Percentiles rank a stretch among this genome's conserved stretches.
Conservation (phyloP, 1,140 invertebrate species). For the Rhopalosiphum maidis region DNA sequence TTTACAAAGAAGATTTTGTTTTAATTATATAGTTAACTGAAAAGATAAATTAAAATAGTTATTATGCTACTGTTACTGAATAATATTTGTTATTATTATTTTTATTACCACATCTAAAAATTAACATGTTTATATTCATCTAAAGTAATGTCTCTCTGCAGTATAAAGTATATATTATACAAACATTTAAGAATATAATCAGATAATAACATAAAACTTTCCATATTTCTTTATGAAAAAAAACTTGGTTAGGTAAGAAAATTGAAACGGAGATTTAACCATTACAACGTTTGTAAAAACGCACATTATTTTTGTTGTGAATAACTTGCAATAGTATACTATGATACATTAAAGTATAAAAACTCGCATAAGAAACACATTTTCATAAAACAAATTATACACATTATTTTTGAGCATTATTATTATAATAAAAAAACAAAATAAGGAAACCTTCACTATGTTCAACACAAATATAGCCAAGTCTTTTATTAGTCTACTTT, state of each 20-base stretch:
- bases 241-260: not conserved
- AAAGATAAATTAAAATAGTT: not conserved
- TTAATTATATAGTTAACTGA: not conserved
- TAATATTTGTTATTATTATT: not conserved
- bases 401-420: not conserved
- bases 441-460: not conserved
- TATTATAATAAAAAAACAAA: not conserved
- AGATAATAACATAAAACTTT: conserved; percentile 33
- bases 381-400: conserved; percentile 15
- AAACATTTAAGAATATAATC: conserved; percentile 25
- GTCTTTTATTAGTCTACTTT: not conserved
- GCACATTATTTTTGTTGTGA: not conserved
- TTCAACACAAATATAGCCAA: not conserved
- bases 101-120: not conserved
- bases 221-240: not conserved
- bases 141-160: not conserved
- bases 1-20: not conserved
- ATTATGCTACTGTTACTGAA: not conserved
- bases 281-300: not conserved
- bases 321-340: not conserved
- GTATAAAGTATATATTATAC: not conserved
- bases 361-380: not conserved
- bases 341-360: not conserved
- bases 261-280: conserved; percentile 11
- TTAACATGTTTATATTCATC: conserved; percentile 3